A percentile compares a stretch with the other conserved stretches of the same genome.
phyloP scores from a whole-genome alignment of 2,888 invertebrate genomes.

The Volucella zonaria region DNA sequence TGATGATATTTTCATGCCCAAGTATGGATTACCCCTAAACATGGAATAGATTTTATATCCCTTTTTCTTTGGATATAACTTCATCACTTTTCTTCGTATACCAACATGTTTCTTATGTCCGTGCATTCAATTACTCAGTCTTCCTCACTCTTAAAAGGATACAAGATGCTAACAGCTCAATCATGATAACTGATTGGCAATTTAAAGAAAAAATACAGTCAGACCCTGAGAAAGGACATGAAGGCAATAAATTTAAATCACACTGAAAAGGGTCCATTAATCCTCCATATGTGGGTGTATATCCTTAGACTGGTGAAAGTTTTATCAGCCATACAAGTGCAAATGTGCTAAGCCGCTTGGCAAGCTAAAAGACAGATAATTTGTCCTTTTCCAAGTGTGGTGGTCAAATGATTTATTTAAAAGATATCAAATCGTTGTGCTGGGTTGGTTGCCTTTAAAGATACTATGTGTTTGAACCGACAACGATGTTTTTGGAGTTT shows the following conservation, averaged over 20 bases:
- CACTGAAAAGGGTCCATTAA: slow-evolving; percentile 54
- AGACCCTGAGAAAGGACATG: slow-evolving; percentile 40
- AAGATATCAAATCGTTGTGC: slow-evolving; percentile 50
- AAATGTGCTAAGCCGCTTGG: slow-evolving; percentile 55
- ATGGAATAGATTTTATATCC: background rate
- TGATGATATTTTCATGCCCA: no score
- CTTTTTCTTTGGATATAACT: background rate
- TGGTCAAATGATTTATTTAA: slow-evolving; percentile 62
- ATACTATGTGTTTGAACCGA: slow-evolving; percentile 9
- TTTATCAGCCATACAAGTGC: slow-evolving; percentile 48
- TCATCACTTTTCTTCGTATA: slow-evolving; percentile 11
- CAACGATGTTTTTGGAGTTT: background rate
- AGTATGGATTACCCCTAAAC: no score
- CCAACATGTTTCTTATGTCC: slow-evolving; percentile 1
- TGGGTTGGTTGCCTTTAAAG: slow-evolving; percentile 6
- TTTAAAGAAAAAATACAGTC: slow-evolving; percentile 49
- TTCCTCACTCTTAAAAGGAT: slow-evolving; percentile 22
- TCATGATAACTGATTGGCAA: slow-evolving; percentile 68
- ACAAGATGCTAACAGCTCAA: slow-evolving; percentile 51
- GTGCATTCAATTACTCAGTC: slow-evolving; percentile 31
- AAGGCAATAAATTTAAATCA: slow-evolving; percentile 65
- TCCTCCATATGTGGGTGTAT: slow-evolving; percentile 22
- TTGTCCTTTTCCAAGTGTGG: slow-evolving; percentile 39
- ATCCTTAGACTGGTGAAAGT: slow-evolving; percentile 49
- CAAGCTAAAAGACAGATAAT: slow-evolving; percentile 45